A percentile compares a stretch with the other conserved stretches of the same genome.
Conservation (phyloP, 1,140 invertebrate genomes). For the Camponotus floridanus region DNA sequence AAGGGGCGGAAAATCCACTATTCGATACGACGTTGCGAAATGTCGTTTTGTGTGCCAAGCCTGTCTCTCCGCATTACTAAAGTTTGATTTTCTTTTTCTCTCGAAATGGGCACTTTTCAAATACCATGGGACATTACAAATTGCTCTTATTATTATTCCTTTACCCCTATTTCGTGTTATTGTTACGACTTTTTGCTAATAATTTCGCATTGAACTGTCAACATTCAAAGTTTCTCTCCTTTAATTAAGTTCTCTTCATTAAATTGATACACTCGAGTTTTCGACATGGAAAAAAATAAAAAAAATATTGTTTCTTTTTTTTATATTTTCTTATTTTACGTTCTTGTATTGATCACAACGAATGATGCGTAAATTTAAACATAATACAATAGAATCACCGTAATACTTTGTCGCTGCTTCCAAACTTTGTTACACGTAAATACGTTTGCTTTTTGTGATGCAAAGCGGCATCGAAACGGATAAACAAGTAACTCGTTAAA, state of each 20-base stretch:
- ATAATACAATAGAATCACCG: background rate
- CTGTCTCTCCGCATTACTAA: conserved; percentile 23
- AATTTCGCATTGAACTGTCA: conserved; percentile 5
- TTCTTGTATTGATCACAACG: background rate
- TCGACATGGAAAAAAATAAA: background rate
- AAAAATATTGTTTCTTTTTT: background rate
- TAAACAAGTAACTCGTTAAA: conserved; percentile 62
- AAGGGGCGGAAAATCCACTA: conserved; percentile 34
- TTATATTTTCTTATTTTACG: background rate
- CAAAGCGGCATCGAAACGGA: conserved; percentile 60
- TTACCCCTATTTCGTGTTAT: conserved; percentile 37
- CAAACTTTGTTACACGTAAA: background rate
- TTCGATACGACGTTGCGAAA: conserved; percentile 35
- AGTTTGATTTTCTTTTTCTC: conserved; percentile 28
- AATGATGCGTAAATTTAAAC: background rate
- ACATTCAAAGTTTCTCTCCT: background rate
- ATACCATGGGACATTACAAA: conserved; percentile 33
- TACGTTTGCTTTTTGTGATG: conserved; percentile 35
- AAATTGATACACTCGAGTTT: background rate
- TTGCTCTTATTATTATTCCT: conserved; percentile 23
- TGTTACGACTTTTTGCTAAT: conserved; percentile 22
- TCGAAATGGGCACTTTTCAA: background rate
- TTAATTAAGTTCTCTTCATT: background rate
- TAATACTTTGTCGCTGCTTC: background rate
- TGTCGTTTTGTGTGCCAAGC: conserved; percentile 38